Evolutionary conservation across 2,113 vertebrate species (phyloP), one percentile per base, ranked within the genome.

Genomic region (Neomonachus schauinslandi): DNA sequence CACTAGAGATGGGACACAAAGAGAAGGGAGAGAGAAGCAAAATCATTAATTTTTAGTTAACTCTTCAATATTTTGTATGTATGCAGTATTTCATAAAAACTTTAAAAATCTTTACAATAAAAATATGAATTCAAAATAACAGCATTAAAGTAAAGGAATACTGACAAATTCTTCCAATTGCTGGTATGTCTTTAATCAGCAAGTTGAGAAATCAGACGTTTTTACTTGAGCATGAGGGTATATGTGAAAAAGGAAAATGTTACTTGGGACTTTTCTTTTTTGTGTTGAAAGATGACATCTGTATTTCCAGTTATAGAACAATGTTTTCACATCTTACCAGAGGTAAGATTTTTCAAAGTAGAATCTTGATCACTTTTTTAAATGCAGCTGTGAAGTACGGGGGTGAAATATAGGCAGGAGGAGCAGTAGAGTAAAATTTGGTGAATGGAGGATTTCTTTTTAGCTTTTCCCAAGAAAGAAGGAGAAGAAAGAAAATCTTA

Each of bases 401-500:
- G 4, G 33, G 63, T 18, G 5, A 83, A 82, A 77, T 94, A 4
- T 2, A 46, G 16, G 36, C 11, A 79, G 36, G 72, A 72, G 21
- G 16, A 79, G 1, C 19, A n/a, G n/a, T 46, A 57, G 72, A 83
- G 6, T 69, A 79, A 72, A 28, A 81, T 91, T 79, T 89, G 33
- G 3, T 61, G 28, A 92, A 28, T 42, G 16, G 31, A 21, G 26
- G 31, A 51, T 55, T 86, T 79, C 63, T 79, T 83, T 83, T 83
- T 61, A 36, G 88, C 82, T 92, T 87, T 42, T 82, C 10, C 49
- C 71, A 93, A 76, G 83, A 97, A 97, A 97, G n/a, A 63, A 87
- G 33, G 55, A 51, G 63, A 87, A 76, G 26, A 77, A 42, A 84
- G 74, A 88, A 90, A 94, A 46, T 63, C 42, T 42, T 92, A 46